Evolutionary conservation across 53 echinoderm and acorn worm genomes (phyloP).

Genomic region (Crossaster papposus): DNA sequence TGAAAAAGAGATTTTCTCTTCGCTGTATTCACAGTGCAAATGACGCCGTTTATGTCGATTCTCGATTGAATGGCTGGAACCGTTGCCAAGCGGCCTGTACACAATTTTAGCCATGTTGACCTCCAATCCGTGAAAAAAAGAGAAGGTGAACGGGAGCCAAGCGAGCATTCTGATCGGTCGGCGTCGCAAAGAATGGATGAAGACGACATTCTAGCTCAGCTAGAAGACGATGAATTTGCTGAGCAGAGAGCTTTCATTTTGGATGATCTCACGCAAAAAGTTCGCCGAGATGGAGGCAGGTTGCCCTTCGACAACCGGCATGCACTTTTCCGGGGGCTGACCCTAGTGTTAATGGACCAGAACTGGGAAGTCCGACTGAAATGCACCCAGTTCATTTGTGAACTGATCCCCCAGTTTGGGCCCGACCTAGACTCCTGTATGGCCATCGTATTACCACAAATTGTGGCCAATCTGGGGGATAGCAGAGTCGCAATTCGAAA

Average conservation of each 20-base stretch:
- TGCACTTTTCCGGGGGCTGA: conserved; percentile 81
- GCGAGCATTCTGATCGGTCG: conserved; percentile 27
- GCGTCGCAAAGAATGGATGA: conserved; percentile 87
- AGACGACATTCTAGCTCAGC: conserved; percentile 87
- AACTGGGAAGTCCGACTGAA: conserved; percentile 82
- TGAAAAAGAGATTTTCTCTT: background rate
- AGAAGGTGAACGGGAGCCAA: conserved; percentile 29
- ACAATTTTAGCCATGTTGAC: conserved; percentile 85
- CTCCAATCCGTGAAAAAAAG: conserved; percentile 55
- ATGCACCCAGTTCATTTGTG: conserved; percentile 88
- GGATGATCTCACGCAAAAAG: conserved; percentile 79
- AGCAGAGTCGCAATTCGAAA: conserved; percentile 79
- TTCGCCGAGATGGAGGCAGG: conserved; percentile 89
- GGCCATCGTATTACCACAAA: conserved; percentile 77
- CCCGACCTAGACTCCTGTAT: conserved; percentile 91
- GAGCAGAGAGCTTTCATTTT: conserved; percentile 81
- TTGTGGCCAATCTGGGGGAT: conserved; percentile 88
- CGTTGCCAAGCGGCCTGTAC: conserved; percentile 97
- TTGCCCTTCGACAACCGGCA: conserved; percentile 80
- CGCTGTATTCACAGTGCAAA: conserved; percentile 9
- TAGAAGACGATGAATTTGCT: conserved; percentile 80
- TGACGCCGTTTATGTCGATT: background rate
- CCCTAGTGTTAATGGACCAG: conserved; percentile 71
- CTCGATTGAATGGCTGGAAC: conserved; percentile 92
- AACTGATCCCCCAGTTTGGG: conserved; percentile 85